Evolutionary conservation across 2,888 invertebrate species (phyloP).

Genomic region (Dryobotodes eremita): DNA sequence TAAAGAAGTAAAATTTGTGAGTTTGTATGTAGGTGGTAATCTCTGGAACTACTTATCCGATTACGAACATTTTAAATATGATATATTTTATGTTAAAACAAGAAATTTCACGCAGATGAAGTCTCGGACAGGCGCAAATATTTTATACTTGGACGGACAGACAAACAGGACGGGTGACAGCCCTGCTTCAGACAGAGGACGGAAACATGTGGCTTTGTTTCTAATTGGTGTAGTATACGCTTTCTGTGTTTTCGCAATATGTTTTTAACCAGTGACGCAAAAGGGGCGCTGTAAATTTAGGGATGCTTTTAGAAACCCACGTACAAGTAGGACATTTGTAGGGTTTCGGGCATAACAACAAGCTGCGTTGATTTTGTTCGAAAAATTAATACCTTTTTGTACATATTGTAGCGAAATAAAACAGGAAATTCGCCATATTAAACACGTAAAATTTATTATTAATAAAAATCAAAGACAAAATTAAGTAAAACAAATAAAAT

Average conservation of each 20-base stretch:
- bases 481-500: too few species aligned
- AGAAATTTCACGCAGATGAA: too few species aligned
- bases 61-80: too few species aligned
- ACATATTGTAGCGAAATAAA: neutral
- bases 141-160: neutral
- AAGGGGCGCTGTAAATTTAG: slow-evolving; percentile 2
- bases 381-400: neutral
- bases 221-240: slow-evolving; percentile 24
- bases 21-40: too few species aligned
- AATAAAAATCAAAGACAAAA: too few species aligned
- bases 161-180: slow-evolving; percentile 9
- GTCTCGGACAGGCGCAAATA: too few species aligned
- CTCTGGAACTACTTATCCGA: too few species aligned
- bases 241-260: slow-evolving; percentile 12
- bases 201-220: slow-evolving; percentile 42
- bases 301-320: neutral
- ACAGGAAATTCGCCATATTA: too few species aligned
- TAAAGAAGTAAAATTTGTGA: too few species aligned
- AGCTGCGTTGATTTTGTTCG: neutral
- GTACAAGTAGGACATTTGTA: neutral
- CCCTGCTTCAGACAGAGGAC: slow-evolving; percentile 25
- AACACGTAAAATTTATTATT: too few species aligned
- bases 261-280: slow-evolving; percentile 16
- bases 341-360: neutral
- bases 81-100: too few species aligned